Base-by-base conservation (phyloP, 2,888 invertebrate species). In the Helleia helle region DNA sequence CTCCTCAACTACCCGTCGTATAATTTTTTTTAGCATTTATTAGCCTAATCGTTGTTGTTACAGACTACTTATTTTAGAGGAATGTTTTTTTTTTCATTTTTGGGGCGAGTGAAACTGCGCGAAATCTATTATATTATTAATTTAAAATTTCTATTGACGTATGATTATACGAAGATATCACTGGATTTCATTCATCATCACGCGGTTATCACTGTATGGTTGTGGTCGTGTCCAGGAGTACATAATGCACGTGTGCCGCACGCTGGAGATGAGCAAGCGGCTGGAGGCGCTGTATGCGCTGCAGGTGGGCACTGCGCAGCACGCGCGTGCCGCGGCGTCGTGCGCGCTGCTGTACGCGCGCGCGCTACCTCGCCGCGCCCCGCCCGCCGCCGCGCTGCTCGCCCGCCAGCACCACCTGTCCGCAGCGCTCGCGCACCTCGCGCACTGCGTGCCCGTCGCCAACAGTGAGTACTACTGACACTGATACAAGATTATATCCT, bases 321-420 rank as follows among this genome's bases (percentile, higher is more conserved):
- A 89, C 46, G 87, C 93, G 25, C 86, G 94, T 39, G 93, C 93
- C 0, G 89, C 93, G 3, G 93, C 93, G 81, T 92, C 93, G 0
- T 93, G 93, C 61, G 91, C 93, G 37, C 87, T 89, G 45, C 89
- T 93, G 62, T 94, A 93, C 69, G 81, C 88, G n/a, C 84, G 88
- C 39, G 87, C 66, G 3, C 44, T 50, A 31, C 48, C 55, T 29
- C 45, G 49, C 36, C 28, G 46, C 5, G 40, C 48, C 40, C 25
- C 42, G 31, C 40, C 41, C 44, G 86, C 87, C 4, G 72, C 72
- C 83, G 87, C 64, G 65, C 77, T n/a, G 71, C 85, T 50, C 73
- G 86, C 65, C 61, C 89, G 51, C 54, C 75, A 81, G 0, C 84
- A 87, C 46, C 87, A 89, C 87, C 61, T 84, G 1, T 85, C 88